Conservation (phyloP, 2,797 vertebrate genomes). For the Gila robusta region DNA sequence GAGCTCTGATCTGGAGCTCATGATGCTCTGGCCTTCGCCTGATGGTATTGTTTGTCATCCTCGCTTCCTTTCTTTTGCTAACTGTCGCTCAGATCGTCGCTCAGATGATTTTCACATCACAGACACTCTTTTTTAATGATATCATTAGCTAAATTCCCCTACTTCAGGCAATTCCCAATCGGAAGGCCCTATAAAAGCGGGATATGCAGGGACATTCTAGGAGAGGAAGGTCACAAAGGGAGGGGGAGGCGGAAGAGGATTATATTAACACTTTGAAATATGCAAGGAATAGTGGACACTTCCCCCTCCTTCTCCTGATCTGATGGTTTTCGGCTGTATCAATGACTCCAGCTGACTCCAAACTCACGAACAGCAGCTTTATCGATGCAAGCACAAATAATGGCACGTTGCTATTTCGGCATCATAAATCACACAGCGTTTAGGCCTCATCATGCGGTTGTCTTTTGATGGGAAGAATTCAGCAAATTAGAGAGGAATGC, state of each 20-base stretch:
- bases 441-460: conserved; percentile 38
- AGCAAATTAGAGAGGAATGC: conserved; percentile 50
- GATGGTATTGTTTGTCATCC: conserved; percentile 39
- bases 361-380: conserved; percentile 53
- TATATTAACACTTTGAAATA: conserved; percentile 47
- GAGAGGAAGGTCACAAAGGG: conserved; percentile 1
- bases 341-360: conserved; percentile 47
- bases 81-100: conserved; percentile 27
- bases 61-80: conserved; percentile 35
- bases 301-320: background rate
- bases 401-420: conserved; percentile 28
- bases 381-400: conserved; percentile 55
- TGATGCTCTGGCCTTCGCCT: conserved; percentile 34
- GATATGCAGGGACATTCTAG: background rate
- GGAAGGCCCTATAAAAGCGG: conserved; percentile 25
- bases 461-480: conserved; percentile 42
- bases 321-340: background rate
- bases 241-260: background rate
- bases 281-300: conserved; percentile 1
- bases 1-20: conserved; percentile 47
- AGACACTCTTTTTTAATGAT: conserved; percentile 54
- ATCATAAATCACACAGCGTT: conserved; percentile 53
- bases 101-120: conserved; percentile 12
- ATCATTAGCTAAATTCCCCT: conserved; percentile 57
- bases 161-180: conserved; percentile 47